Percentiles rank a stretch among this genome's conserved stretches.
Evolutionary conservation across 2,888 invertebrate genomes (phyloP).

Genomic region (Cancer borealis): DNA sequence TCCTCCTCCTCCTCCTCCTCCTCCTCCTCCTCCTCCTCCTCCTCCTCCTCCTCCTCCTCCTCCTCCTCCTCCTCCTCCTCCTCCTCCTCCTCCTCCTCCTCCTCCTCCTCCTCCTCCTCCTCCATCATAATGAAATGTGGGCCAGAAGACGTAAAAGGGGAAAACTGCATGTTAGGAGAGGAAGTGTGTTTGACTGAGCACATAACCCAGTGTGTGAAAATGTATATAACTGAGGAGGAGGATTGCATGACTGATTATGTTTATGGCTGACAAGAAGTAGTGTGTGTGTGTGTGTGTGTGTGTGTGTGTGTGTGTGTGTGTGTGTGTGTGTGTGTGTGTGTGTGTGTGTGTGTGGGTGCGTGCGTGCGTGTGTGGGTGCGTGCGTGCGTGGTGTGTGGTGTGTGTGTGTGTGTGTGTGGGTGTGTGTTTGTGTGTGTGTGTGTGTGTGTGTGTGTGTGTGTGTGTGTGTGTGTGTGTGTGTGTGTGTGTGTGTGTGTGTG

Average conservation of each 20-base stretch:
- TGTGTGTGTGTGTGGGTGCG: not conserved
- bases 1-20: not conserved
- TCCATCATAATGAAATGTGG: not conserved
- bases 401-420: not conserved
- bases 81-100: not conserved
- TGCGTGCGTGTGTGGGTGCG: not conserved
- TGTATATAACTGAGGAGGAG: not conserved
- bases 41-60: not conserved
- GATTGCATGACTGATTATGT: not conserved
- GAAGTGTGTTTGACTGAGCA: not conserved
- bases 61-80: not conserved
- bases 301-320: not conserved
- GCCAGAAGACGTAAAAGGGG: not conserved
- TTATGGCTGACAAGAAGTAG: not conserved
- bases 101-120: not conserved
- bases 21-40: not conserved
- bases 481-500: conserved; percentile 27
- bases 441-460: conserved; percentile 18
- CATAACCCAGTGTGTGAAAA: not conserved
- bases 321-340: not conserved
- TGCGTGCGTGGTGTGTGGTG: not conserved
- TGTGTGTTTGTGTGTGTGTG: conserved; percentile 26
- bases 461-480: conserved; percentile 24
- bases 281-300: conserved; percentile 27
- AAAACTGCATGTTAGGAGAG: not conserved